phyloP scores from a whole-genome alignment of 37 sponge, comb jelly and placozoan genomes.

The Geodia barretti region DNA sequence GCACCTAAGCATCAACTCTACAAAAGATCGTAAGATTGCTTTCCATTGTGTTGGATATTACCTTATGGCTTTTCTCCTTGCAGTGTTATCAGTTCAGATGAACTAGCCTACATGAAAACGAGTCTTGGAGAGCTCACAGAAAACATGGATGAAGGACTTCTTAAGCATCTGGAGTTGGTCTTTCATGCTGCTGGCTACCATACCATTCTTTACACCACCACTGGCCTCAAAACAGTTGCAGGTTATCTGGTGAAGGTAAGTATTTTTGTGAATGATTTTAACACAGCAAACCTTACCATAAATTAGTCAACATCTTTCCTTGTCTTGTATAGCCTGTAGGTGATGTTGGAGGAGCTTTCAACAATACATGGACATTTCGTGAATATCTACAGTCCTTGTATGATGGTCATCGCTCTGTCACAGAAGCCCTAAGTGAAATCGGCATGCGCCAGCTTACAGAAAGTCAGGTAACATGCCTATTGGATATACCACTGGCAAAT shows the following conservation, averaged over 20 bases:
- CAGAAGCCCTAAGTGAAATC: neutral
- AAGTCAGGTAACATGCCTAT: neutral
- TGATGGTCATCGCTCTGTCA: no score
- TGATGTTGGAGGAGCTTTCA: neutral
- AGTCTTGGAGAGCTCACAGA: no score
- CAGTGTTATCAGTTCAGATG: conserved; percentile 4
- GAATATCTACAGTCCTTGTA: neutral
- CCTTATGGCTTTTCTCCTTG: neutral
- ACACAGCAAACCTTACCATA: no score
- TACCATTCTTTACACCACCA: conserved; percentile 32
- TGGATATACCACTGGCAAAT: neutral
- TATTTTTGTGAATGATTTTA: no score
- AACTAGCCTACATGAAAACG: neutral
- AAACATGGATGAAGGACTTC: neutral
- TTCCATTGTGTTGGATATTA: neutral
- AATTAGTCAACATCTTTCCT: neutral
- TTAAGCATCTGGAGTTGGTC: conserved; percentile 38
- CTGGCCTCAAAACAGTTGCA: conserved; percentile 22
- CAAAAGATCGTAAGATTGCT: neutral
- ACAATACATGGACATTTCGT: neutral
- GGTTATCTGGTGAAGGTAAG: conserved; percentile 52
- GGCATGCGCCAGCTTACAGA: neutral
- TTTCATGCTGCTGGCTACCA: conserved; percentile 54
- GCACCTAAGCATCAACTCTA: neutral
- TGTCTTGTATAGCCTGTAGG: neutral